phyloP scores from a whole-genome alignment of 2,113 vertebrate species.

The Sylvietta virens region DNA sequence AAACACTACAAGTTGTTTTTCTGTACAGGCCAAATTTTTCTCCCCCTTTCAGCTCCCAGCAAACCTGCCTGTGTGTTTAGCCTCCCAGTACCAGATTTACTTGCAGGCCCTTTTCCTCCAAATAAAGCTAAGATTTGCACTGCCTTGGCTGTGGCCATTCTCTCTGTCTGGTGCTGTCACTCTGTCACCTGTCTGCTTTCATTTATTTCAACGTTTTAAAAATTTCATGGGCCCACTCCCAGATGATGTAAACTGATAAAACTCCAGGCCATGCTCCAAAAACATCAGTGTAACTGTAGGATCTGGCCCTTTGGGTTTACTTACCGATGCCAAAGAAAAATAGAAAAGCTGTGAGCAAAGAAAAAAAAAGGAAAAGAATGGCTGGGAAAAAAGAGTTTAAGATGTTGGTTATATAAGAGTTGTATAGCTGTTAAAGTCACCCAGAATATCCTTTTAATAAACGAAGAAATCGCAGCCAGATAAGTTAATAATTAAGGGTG shows the following conservation, averaged over 20 bases:
- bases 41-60: background rate
- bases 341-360: background rate
- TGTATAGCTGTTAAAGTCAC: background rate
- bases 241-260: background rate
- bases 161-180: background rate
- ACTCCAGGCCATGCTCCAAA: constrained; percentile 13
- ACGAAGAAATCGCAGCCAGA: background rate
- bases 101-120: background rate
- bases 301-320: background rate
- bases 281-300: background rate
- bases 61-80: background rate
- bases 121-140: background rate
- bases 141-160: background rate
- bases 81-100: background rate
- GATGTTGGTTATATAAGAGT: background rate
- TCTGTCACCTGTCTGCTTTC: constrained; percentile 8
- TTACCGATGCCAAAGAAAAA: background rate
- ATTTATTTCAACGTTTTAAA: background rate
- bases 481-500: constrained; percentile 42
- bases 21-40: background rate
- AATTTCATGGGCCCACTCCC: background rate
- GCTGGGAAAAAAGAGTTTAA: background rate
- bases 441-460: background rate
- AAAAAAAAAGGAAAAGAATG: background rate
- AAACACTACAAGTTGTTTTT: background rate